phyloP scores from a whole-genome alignment of 2,113 vertebrate species.

The Trichechus manatus region DNA sequence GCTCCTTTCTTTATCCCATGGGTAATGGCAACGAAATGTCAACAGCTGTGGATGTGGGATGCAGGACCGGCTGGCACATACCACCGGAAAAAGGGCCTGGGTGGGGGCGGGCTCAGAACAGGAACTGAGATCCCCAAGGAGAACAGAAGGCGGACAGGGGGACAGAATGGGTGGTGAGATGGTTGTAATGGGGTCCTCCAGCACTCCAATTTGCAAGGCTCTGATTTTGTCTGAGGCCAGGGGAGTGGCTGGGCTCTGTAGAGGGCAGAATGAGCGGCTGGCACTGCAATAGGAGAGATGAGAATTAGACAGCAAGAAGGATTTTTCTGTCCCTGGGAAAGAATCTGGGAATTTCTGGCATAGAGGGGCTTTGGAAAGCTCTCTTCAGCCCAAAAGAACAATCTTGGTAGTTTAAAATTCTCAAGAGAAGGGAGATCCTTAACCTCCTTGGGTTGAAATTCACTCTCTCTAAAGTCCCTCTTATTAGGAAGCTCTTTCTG shows the following conservation, averaged over 20 bases:
- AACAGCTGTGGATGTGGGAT: conserved; percentile 83
- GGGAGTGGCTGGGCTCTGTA: not conserved
- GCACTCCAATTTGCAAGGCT: not conserved
- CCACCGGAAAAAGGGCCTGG: conserved; percentile 75
- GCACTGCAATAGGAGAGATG: not conserved
- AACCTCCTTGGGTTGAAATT: not conserved
- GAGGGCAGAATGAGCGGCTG: not conserved
- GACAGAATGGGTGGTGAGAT: not conserved
- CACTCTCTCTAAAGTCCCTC: not conserved
- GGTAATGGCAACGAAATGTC: conserved; percentile 74
- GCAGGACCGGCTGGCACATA: conserved; percentile 79
- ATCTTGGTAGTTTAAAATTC: not conserved
- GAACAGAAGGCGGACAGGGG: not conserved
- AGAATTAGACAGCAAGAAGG: not conserved
- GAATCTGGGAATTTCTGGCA: not conserved
- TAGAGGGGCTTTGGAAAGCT: not conserved
- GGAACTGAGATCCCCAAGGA: not conserved
- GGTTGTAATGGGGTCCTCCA: not conserved
- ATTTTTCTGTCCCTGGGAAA: not conserved
- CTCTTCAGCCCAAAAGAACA: not conserved
- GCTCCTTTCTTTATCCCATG: conserved; percentile 78
- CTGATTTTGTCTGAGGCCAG: not conserved
- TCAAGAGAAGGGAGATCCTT: not conserved
- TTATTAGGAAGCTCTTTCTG: not conserved
- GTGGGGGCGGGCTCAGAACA: not conserved